These are phyloP conservation scores for Ephialtes manifestator DNA, from an alignment of 2,888 invertebrate species.

Conservation along the genomic window DNA sequence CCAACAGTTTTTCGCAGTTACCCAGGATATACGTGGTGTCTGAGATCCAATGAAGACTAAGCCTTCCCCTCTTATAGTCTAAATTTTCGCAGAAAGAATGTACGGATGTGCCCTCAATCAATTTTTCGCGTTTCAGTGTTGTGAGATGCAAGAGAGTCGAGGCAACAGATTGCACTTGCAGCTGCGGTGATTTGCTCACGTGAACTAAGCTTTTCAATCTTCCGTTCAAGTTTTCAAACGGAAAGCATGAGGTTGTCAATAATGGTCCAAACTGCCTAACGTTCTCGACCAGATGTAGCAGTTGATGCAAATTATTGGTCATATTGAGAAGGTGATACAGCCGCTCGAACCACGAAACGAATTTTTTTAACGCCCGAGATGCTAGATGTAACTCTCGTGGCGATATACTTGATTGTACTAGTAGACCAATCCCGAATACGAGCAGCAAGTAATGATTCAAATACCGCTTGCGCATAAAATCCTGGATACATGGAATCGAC, in stretches of 20 bases:
- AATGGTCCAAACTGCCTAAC: slow-evolving; percentile 58
- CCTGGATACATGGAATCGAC: slow-evolving; percentile 45
- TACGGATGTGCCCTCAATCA: not conserved
- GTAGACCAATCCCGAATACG: slow-evolving; percentile 56
- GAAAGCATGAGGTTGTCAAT: slow-evolving; percentile 63
- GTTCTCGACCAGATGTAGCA: slow-evolving; percentile 56
- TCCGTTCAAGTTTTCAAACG: slow-evolving; percentile 63
- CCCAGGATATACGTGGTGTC: too few relatives aligned
- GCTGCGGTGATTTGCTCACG: slow-evolving; percentile 21
- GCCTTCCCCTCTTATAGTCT: not conserved
- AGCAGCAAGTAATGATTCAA: slow-evolving; percentile 65
- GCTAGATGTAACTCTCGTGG: slow-evolving; percentile 54
- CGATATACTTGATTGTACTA: slow-evolving; percentile 49
- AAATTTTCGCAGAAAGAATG: slow-evolving; percentile 20
- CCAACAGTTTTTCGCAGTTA: too few relatives aligned
- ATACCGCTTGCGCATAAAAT: slow-evolving; percentile 48
- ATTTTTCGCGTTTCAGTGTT: slow-evolving; percentile 15
- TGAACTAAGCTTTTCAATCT: slow-evolving; percentile 54
- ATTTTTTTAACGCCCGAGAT: slow-evolving; percentile 49
- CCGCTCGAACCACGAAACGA: slow-evolving; percentile 56
- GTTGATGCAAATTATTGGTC: slow-evolving; percentile 59
- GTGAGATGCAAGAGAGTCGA: slow-evolving; percentile 35
- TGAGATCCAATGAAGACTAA: not conserved
- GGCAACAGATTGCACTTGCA: slow-evolving; percentile 40
- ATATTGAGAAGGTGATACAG: slow-evolving; percentile 50